Evolutionary conservation across 2,888 invertebrate species (phyloP), one percentile per base, ranked within the genome.

Genomic region (Hipparchia semele): DNA sequence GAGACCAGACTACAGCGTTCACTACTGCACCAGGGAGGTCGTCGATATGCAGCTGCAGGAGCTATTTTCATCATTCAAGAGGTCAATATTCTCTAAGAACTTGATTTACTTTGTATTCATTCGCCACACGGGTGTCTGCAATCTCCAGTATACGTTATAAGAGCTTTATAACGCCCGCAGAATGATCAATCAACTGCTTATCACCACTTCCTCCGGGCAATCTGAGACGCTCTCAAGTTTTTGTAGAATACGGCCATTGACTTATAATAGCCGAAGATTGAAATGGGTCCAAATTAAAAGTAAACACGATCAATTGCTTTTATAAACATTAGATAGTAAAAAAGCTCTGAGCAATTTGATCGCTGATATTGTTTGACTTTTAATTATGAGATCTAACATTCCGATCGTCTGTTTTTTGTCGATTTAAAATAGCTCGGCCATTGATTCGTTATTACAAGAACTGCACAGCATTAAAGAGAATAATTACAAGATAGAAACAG

Each of bases 141-240:
- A 60, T 5, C 12, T 60, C 10, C 39, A 39, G 10, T 10, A 0
- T 33, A 10, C 3, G 10, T 58, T 23, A 58, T 54, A 54, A 54
- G 8, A 54, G 53, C n/a, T 54, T 4, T 39, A 39, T 10, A 60
- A 39, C 59, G 59, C 59, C 72, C 71, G 74, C 76, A 67, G 73
- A 64, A 72, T 70, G 72, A 76, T 76, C 76, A 71, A 76, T 76
- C 76, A 76, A 71, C 72, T 58, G 68, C 74, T 76, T 76, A 76
- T 76, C 76, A 74, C 69, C 62, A 71, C 74, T 74, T 76, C 75
- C 73, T 75, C 68, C 56, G 53, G 68, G 68, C 75, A 71, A 75
- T 75, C 75, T 73, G 51, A 76, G 72, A 68, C 68, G 64, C 60
- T 56, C 56, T 73, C 71, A 54, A 73, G 72, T 76, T 74, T 74